Evolutionary conservation across 2,113 vertebrate genomes (phyloP).

Genomic region (Callipepla californica): DNA sequence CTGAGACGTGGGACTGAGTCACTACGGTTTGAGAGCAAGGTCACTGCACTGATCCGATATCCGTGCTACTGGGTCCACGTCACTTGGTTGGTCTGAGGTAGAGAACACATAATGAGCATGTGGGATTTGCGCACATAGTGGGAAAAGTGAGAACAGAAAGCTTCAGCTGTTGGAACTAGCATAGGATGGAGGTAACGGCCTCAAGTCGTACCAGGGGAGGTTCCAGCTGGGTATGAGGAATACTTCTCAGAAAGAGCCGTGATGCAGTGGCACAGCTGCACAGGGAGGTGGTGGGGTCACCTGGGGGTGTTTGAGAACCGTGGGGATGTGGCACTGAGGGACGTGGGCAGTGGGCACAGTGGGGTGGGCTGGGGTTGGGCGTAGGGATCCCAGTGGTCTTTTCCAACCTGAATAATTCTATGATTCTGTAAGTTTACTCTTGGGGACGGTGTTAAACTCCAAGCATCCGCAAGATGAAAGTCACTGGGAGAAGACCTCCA

Average conservation of each 20-base stretch:
- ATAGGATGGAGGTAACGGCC: no score
- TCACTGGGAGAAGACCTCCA: background rate
- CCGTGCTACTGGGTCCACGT: background rate
- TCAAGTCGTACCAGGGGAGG: no score
- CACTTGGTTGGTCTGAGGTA: background rate
- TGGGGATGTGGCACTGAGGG: no score
- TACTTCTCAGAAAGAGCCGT: no score
- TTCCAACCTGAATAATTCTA: no score
- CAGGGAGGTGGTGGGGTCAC: no score
- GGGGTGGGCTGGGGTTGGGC: no score
- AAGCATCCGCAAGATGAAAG: background rate
- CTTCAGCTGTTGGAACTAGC: background rate
- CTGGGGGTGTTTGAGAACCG: no score
- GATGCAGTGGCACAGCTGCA: no score
- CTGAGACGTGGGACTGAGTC: background rate
- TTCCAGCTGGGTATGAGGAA: no score
- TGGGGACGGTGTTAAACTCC: background rate
- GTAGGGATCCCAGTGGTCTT: no score
- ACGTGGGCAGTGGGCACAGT: no score
- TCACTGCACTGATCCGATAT: background rate
- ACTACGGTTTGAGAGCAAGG: background rate
- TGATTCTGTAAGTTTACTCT: background rate
- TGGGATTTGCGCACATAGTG: fast-evolving
- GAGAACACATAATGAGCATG: background rate
- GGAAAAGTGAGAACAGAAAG: background rate